These are phyloP conservation scores for Aphis craccivora DNA, from an alignment of 1,140 invertebrate species.

Conservation along the genomic window DNA sequence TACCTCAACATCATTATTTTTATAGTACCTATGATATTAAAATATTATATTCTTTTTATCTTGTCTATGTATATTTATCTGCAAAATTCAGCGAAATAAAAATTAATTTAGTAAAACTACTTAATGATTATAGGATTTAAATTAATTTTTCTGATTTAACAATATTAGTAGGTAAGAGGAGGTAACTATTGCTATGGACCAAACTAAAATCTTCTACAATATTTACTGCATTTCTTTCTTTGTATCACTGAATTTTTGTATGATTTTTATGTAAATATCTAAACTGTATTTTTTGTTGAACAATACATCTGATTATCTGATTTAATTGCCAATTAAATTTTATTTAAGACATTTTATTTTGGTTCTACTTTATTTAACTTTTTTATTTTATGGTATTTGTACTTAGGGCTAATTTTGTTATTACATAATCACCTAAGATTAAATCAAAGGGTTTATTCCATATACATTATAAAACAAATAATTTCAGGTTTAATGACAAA, in stretches of 20 bases:
- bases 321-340: background rate
- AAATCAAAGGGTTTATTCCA: background rate
- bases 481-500: background rate
- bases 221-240: background rate
- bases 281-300: background rate
- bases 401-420: background rate
- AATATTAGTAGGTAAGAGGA: background rate
- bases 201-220: background rate
- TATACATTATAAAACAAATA: no score
- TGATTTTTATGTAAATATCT: background rate
- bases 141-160: background rate
- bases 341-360: background rate
- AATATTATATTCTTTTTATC: no score
- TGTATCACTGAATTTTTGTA: background rate
- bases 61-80: background rate
- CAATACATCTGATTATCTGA: no score
- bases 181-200: no score
- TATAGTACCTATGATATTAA: background rate
- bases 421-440: background rate
- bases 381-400: background rate
- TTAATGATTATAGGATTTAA: background rate
- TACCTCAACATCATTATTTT: background rate
- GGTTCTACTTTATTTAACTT: background rate
- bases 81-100: background rate
- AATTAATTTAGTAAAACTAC: background rate